Evolutionary conservation across 2,888 invertebrate genomes (phyloP).

Genomic region (Aphelenchoides bicaudatus): DNA sequence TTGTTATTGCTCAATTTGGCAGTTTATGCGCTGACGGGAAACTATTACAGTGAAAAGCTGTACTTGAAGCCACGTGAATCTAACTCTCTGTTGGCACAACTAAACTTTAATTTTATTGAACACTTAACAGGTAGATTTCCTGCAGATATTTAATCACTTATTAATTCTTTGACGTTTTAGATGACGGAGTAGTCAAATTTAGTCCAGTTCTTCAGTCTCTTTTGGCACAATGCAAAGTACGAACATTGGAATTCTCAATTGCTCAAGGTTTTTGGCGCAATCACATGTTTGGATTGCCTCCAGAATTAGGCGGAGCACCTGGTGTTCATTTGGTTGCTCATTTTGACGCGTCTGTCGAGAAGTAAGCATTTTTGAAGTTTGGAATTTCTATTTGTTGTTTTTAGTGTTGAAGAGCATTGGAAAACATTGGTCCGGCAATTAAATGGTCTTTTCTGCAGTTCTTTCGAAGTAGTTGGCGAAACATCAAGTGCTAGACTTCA

Average conservation of each 20-base stretch:
- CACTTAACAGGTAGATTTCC: neutral
- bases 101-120: constrained; percentile 9
- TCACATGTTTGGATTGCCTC: constrained; percentile 34
- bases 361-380: neutral
- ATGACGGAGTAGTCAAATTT: neutral
- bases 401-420: constrained; percentile 78
- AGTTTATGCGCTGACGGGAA: no score
- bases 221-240: constrained; percentile 2
- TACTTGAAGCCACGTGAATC: neutral
- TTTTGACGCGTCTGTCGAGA: constrained; percentile 15
- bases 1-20: no score
- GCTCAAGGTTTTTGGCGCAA: constrained; percentile 41
- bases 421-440: constrained; percentile 80
- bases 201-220: constrained; percentile 7
- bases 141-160: neutral
- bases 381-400: constrained; percentile 36
- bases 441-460: constrained; percentile 91
- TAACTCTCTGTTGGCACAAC: neutral
- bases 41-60: constrained; percentile 3
- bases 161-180: neutral
- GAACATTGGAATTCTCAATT: constrained; percentile 29
- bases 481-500: constrained; percentile 80
- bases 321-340: constrained; percentile 31
- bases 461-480: constrained; percentile 84
- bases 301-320: constrained; percentile 31